Conservation (phyloP, 2,888 invertebrate species). For the Spatulosminthurus flaviceps region DNA sequence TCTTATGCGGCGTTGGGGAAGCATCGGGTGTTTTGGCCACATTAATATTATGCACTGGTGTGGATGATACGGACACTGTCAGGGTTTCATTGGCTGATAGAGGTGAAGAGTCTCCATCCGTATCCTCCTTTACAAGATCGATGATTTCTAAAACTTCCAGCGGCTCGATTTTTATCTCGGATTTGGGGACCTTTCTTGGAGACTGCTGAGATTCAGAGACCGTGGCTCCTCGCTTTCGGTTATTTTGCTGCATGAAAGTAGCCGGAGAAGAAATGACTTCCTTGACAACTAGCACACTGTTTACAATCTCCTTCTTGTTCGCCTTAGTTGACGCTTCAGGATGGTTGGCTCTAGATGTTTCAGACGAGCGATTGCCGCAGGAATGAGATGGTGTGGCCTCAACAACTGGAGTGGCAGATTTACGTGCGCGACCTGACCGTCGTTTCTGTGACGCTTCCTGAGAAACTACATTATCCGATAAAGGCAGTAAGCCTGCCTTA, state of each 20-base stretch:
- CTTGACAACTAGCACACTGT: not conserved
- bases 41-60: not conserved
- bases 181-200: not conserved
- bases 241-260: not conserved
- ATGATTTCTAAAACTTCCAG: conserved; percentile 35
- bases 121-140: conserved; percentile 13
- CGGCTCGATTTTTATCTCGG: conserved; percentile 28
- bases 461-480: no score
- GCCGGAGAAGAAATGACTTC: conserved; percentile 1
- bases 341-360: not conserved
- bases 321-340: no score
- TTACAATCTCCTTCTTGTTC: not conserved
- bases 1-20: conserved; percentile 38
- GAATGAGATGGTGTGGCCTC: not conserved
- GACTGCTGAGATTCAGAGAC: not conserved
- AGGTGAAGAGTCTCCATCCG: not conserved
- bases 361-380: not conserved
- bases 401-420: not conserved
- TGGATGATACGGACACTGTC: not conserved
- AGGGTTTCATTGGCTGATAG: conserved; percentile 1
- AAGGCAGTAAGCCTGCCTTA: no score
- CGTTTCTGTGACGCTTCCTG: not conserved
- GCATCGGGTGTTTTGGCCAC: not conserved
- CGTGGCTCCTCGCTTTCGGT: not conserved
- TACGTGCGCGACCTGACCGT: conserved; percentile 14